Percentiles rank a stretch among this genome's conserved stretches.
phyloP scores from a whole-genome alignment of 2,888 invertebrate species.

The Dascillus cervinus region DNA sequence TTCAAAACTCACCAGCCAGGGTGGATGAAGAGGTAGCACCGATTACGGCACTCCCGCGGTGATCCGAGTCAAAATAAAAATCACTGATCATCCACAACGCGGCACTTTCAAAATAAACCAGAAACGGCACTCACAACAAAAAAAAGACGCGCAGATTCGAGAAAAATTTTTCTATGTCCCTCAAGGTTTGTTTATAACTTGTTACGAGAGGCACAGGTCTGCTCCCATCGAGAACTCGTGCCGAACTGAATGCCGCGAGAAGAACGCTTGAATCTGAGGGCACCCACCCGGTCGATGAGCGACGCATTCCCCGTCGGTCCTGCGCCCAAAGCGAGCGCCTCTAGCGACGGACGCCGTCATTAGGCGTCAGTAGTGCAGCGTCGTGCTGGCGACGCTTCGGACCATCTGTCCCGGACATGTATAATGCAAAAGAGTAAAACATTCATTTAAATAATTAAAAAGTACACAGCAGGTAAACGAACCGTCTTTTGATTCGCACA shows the following conservation, averaged over 20 bases:
- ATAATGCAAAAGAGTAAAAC: slow-evolving; percentile 37
- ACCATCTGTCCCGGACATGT: slow-evolving; percentile 30
- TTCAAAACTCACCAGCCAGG: slow-evolving; percentile 35
- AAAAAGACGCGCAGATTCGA: too few relatives aligned
- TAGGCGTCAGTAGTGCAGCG: slow-evolving; percentile 15
- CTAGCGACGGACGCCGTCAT: slow-evolving; percentile 29
- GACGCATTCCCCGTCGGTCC: slow-evolving; percentile 27
- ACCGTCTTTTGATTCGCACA: slow-evolving; percentile 33
- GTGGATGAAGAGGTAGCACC: slow-evolving; percentile 30
- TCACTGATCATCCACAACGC: slow-evolving; percentile 18
- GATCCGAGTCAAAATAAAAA: slow-evolving; percentile 23
- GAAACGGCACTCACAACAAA: slow-evolving; percentile 15
- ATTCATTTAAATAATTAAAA: slow-evolving; percentile 41
- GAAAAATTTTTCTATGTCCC: too few relatives aligned
- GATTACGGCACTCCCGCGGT: slow-evolving; percentile 29
- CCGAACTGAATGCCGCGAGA: slow-evolving; percentile 29
- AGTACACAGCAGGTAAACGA: slow-evolving; percentile 39
- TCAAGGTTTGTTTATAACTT: too few relatives aligned
- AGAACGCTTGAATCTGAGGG: slow-evolving; percentile 13
- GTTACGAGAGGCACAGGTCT: slow-evolving; percentile 13
- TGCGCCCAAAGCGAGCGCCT: slow-evolving; percentile 31
- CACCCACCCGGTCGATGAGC: slow-evolving; percentile 34
- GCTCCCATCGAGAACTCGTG: slow-evolving; percentile 25
- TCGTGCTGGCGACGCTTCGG: slow-evolving; percentile 14
- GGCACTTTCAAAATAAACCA: slow-evolving; percentile 17